These are phyloP conservation scores for Suricata suricatta DNA, from an alignment of 2,113 vertebrate genomes.

Conservation along the genomic window DNA sequence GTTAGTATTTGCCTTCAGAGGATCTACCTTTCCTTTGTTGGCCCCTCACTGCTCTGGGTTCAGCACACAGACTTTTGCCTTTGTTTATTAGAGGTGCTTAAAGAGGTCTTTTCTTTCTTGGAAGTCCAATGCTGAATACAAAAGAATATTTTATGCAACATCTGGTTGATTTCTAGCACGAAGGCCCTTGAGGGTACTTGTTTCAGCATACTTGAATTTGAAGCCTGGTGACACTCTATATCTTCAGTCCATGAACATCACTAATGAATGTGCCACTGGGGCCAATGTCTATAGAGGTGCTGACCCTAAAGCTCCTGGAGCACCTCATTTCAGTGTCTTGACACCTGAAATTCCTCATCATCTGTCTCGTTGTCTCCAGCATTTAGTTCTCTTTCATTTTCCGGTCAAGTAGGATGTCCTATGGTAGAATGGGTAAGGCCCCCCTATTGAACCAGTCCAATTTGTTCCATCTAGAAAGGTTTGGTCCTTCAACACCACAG, in stretches of 20 bases:
- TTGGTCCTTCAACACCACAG: background rate
- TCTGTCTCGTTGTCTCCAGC: background rate
- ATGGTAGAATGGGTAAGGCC: background rate
- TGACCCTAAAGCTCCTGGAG: background rate
- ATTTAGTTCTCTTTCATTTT: background rate
- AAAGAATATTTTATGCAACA: slow-evolving; percentile 24
- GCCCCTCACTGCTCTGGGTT: background rate
- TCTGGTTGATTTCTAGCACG: slow-evolving; percentile 1
- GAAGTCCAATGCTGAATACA: slow-evolving; percentile 33
- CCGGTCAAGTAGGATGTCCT: background rate
- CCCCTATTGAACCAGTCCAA: background rate
- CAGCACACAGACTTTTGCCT: background rate
- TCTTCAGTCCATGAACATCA: background rate
- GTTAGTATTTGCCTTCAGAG: background rate
- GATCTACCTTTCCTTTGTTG: background rate
- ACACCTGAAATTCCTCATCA: background rate
- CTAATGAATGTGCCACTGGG: background rate
- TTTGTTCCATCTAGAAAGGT: background rate
- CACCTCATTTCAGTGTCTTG: background rate
- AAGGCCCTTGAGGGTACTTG: background rate
- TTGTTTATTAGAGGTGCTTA: slow-evolving; percentile 45
- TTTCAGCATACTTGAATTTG: background rate
- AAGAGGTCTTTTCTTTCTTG: slow-evolving; percentile 47
- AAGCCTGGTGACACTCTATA: background rate
- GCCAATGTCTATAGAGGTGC: background rate